Base-by-base conservation (phyloP, 2,797 vertebrate genomes). In the Bradypodion pumilum region DNA sequence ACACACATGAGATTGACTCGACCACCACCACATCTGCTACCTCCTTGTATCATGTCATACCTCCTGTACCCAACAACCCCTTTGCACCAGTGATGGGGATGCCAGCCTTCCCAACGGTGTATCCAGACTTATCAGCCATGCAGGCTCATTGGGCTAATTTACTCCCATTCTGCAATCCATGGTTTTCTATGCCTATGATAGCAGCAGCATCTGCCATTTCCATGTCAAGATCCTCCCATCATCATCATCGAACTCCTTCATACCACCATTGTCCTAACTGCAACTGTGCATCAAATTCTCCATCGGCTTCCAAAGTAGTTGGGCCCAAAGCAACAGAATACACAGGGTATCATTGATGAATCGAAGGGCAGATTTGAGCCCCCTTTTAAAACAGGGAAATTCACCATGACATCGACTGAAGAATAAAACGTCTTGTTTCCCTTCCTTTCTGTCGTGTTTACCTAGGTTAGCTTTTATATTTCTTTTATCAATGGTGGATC, bases 201-300 rank as follows among this genome's bases (percentile, higher is more conserved):
- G 75, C 86, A 40, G 78, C 87, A 49, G 68, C 83, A 9, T 52
- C 89, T 79, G 80, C 88, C 15, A 81, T 56, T 81, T 88, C 84
- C 70, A 80, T 63, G 87, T 86, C 86, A 60, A 84, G 59, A 52
- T 78, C 86, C 49, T 80, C 9, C 0, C 74, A 85, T 19, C 0
- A 5, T 19, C 0, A 5, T 5, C 80, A 86, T 56, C 82, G 87
- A 32, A 37, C 68, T 81, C 82, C 85, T 74, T 85, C 72, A 0
- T 29, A 37, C 2, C 63, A 88, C 77, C 75, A 80, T 2, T 76
- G 91, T n/a, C 81, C 88, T 32, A 76, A 86, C 37, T 89, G 90
- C 60, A 86, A 74, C 52, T 92, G 75, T 80, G 13, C 1, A 69
- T 77, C 68, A 27, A 75, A 35, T 4, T 40, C 69, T 4, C 15